A percentile compares a stretch with the other conserved stretches of the same genome.
phyloP scores from a whole-genome alignment of 2,888 invertebrate species.

The Cantharis lateralis region DNA sequence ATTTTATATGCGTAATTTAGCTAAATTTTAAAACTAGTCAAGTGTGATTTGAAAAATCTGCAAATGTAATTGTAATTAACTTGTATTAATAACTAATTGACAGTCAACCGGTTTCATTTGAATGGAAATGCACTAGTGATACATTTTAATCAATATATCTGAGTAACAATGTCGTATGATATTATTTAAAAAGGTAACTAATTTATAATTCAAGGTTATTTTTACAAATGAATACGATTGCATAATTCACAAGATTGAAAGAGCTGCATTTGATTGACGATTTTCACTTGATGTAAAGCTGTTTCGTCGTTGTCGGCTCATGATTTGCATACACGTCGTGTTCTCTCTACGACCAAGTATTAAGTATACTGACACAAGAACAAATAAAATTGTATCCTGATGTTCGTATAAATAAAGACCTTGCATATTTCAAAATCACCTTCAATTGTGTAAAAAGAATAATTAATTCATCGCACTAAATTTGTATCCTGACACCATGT shows the following conservation, averaged over 20 bases:
- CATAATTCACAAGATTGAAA: slow-evolving; percentile 38
- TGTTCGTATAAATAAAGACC: slow-evolving; percentile 24
- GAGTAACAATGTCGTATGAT: slow-evolving; percentile 1
- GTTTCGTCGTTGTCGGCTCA: slow-evolving; percentile 12
- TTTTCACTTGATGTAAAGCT: slow-evolving; percentile 18
- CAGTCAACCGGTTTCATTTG: neutral
- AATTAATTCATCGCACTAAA: neutral
- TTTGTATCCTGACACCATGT: neutral
- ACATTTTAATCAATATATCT: neutral
- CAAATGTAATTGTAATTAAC: neutral
- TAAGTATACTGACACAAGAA: slow-evolving; percentile 14
- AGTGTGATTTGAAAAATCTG: neutral
- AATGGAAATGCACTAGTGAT: neutral
- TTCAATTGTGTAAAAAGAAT: slow-evolving; percentile 9
- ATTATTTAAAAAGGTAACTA: slow-evolving; percentile 21
- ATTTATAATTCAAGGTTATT: slow-evolving; percentile 38
- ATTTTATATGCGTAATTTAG: neutral
- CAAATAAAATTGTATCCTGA: slow-evolving; percentile 29
- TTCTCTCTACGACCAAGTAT: slow-evolving; percentile 20
- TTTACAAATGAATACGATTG: slow-evolving; percentile 30
- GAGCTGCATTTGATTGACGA: slow-evolving; percentile 40
- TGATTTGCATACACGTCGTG: slow-evolving; percentile 22
- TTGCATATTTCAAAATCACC: slow-evolving; percentile 29
- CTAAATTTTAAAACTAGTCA: neutral
- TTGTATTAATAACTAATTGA: neutral